Percentiles rank a stretch among this genome's conserved stretches.
Conservation (phyloP, 2,113 vertebrate genomes). For the Panthera leo region DNA sequence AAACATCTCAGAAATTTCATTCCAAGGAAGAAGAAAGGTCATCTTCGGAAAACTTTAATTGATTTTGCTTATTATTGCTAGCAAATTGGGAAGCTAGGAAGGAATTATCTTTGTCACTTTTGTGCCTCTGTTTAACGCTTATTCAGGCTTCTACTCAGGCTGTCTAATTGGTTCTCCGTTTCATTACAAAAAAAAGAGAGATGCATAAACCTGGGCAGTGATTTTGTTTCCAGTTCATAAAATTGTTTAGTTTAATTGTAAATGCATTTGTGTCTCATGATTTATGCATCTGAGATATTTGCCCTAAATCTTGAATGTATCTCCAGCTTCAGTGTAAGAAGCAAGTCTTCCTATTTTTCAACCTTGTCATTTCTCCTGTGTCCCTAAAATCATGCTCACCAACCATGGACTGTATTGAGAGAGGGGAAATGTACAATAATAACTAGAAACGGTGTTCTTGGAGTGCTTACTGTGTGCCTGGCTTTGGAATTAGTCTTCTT, state of each 20-base stretch:
- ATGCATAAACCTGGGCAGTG: slow-evolving; percentile 25
- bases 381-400: neutral
- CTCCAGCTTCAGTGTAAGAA: neutral
- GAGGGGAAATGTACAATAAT: neutral
- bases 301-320: neutral
- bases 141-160: neutral
- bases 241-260: slow-evolving; percentile 63
- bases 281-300: neutral
- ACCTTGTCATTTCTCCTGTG: neutral
- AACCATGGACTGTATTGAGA: neutral
- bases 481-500: neutral
- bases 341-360: neutral
- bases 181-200: neutral
- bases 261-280: slow-evolving; percentile 48
- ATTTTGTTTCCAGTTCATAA: slow-evolving; percentile 63
- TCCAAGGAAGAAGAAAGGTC: neutral
- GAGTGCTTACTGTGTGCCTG: neutral
- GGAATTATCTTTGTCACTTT: slow-evolving; percentile 48
- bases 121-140: slow-evolving; percentile 42
- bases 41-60: slow-evolving; percentile 23
- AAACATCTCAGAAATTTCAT: slow-evolving; percentile 16
- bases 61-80: slow-evolving; percentile 46
- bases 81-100: slow-evolving; percentile 48
- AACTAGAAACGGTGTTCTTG: neutral
- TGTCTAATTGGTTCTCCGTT: slow-evolving; percentile 55